Evolutionary conservation across 2,797 vertebrate genomes (phyloP).

Genomic region (Zalophus californianus): DNA sequence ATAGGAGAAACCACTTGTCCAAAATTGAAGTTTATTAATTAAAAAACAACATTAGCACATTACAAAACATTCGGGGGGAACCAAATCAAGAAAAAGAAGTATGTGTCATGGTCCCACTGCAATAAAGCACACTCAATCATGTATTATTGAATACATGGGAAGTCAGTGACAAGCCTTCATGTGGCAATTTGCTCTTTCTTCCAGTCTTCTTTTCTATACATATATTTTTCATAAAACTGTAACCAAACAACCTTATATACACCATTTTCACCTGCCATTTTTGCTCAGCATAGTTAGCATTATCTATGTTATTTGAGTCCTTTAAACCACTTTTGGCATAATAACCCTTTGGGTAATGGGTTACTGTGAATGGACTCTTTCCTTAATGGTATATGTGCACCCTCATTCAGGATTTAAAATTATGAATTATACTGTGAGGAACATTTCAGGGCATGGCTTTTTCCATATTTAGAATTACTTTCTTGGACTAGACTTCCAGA

Average conservation of each 20-base stretch:
- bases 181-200: neutral
- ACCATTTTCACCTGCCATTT: neutral
- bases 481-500: neutral
- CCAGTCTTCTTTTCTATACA: neutral
- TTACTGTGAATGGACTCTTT: neutral
- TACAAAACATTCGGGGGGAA: neutral
- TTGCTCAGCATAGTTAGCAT: neutral
- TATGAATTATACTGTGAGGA: neutral
- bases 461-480: neutral
- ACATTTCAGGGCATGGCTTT: neutral
- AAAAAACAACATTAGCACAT: neutral
- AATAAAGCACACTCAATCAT: neutral
- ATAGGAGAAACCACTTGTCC: neutral
- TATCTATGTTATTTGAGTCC: neutral
- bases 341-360: neutral
- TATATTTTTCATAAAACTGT: neutral
- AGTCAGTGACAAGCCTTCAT: neutral
- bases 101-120: neutral
- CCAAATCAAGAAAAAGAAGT: neutral
- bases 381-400: neutral
- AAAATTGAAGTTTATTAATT: neutral
- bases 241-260: neutral
- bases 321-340: neutral
- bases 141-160: neutral
- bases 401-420: neutral